phyloP scores from a whole-genome alignment of 2,888 invertebrate species.

The Drosophila pseudotalamancana region DNA sequence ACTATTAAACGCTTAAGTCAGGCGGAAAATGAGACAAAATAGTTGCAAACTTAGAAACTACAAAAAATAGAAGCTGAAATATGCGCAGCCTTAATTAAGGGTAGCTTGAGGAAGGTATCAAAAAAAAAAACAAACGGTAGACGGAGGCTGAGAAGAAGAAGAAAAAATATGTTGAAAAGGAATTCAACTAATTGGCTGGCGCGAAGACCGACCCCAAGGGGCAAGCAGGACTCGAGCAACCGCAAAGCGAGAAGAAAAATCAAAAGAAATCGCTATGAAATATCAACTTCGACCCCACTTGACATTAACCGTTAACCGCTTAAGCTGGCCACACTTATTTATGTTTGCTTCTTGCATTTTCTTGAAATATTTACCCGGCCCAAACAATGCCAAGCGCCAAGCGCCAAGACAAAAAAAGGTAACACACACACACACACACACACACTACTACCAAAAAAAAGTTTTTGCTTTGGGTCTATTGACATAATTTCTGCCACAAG shows the following conservation, averaged over 20 bases:
- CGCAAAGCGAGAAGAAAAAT: conserved; percentile 51
- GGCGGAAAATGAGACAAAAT: conserved; percentile 83
- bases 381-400: conserved; percentile 56
- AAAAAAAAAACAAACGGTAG: too few species aligned
- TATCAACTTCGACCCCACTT: conserved; percentile 65
- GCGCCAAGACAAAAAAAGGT: conserved; percentile 47
- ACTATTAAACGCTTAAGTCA: conserved; percentile 83
- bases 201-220: conserved; percentile 43
- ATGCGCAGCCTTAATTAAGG: conserved; percentile 68
- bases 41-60: conserved; percentile 62
- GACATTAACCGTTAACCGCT: conserved; percentile 57
- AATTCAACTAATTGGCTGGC: conserved; percentile 64
- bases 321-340: conserved; percentile 59
- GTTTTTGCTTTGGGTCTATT: conserved; percentile 58
- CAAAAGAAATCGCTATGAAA: conserved; percentile 55
- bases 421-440: conserved; percentile 10
- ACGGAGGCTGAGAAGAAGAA: neutral
- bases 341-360: conserved; percentile 66
- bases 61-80: conserved; percentile 33
- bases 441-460: conserved; percentile 34
- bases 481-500: conserved; percentile 77
- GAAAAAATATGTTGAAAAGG: conserved; percentile 16
- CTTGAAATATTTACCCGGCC: conserved; percentile 68
- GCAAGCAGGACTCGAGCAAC: conserved; percentile 39
- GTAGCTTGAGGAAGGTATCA: conserved; percentile 21